Percentiles rank a stretch among this genome's conserved stretches.
These are phyloP conservation scores for Oryzias celebensis DNA, from an alignment of 2,113 vertebrate species.

Conservation along the genomic window DNA sequence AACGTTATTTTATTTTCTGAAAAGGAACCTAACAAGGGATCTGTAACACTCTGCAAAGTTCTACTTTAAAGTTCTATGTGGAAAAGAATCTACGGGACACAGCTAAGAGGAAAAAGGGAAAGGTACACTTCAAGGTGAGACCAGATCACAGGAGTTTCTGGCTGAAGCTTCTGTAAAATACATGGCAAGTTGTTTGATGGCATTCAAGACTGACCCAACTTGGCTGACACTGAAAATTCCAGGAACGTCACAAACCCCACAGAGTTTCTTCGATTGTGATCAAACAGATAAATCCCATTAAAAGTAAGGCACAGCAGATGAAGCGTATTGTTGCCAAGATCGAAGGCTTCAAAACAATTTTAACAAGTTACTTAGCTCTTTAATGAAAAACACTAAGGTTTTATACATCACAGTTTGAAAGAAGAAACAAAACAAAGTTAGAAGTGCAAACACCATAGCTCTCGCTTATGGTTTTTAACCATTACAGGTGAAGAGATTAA, in stretches of 20 bases:
- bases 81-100: slow-evolving; percentile 58
- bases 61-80: slow-evolving; percentile 57
- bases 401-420: slow-evolving; percentile 12
- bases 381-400: slow-evolving; percentile 24
- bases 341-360: slow-evolving; percentile 29
- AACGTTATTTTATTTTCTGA: slow-evolving; percentile 70
- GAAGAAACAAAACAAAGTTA: slow-evolving; percentile 26
- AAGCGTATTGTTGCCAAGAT: slow-evolving; percentile 41
- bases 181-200: slow-evolving; percentile 42
- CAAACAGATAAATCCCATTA: slow-evolving; percentile 50
- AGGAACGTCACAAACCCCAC: slow-evolving; percentile 34
- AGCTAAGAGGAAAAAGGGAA: slow-evolving; percentile 19
- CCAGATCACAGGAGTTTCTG: slow-evolving; percentile 46
- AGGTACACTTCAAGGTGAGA: slow-evolving; percentile 60
- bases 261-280: slow-evolving; percentile 50
- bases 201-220: slow-evolving; percentile 49
- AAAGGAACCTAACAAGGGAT: slow-evolving; percentile 49
- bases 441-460: slow-evolving; percentile 24
- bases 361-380: slow-evolving; percentile 46
- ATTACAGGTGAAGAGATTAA: slow-evolving; percentile 1
- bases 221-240: slow-evolving; percentile 44
- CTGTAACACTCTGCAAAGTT: slow-evolving; percentile 48
- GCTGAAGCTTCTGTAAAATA: slow-evolving; percentile 50
- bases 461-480: slow-evolving; percentile 1
- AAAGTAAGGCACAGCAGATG: slow-evolving; percentile 42